Conservation (phyloP, 1,140 invertebrate genomes). For the Magallana gigas region DNA sequence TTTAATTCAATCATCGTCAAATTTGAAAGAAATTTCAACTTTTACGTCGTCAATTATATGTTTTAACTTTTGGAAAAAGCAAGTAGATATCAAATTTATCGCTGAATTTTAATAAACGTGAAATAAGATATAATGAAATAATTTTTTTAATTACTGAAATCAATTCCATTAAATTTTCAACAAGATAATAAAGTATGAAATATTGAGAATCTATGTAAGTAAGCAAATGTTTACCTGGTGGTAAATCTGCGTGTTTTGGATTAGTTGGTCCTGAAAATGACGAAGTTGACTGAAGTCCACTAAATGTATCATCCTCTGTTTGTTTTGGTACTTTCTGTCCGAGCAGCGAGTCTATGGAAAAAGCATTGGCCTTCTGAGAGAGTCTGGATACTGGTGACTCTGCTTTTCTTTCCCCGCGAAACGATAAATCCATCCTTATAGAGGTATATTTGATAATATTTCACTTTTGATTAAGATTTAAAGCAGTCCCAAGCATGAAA, state of each 20-base stretch:
- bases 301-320: background rate
- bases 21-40: no score
- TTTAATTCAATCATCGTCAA: background rate
- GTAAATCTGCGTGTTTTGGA: constrained; percentile 16
- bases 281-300: background rate
- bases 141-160: no score
- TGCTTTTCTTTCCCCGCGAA: background rate
- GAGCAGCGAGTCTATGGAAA: constrained; percentile 17
- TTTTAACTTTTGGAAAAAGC: no score
- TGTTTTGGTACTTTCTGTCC: constrained; percentile 8
- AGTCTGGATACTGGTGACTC: background rate
- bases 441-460: background rate
- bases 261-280: background rate
- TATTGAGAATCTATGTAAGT: no score
- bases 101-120: no score
- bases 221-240: background rate
- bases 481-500: background rate
- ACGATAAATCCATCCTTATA: constrained; percentile 7
- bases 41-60: no score
- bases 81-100: no score
- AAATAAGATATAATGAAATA: no score
- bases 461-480: background rate
- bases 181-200: no score
- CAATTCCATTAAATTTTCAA: no score
- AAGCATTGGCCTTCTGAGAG: background rate